A percentile compares a stretch with the other conserved stretches of the same genome.
Evolutionary conservation across 2,113 vertebrate species (phyloP).

Genomic region (Cichladusa arquata): DNA sequence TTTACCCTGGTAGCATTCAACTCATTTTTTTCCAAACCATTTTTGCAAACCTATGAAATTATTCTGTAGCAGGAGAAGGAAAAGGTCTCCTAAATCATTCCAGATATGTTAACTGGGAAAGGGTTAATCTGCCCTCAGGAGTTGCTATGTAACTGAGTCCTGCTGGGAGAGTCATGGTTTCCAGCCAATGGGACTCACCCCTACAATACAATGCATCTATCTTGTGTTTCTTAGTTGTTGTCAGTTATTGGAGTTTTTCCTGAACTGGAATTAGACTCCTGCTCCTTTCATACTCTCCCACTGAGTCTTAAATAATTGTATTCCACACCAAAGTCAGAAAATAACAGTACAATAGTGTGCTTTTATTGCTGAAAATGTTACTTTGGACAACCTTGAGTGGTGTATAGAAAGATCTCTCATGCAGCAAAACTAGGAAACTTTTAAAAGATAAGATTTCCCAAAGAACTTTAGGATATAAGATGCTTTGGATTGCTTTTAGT

Average conservation of each 20-base stretch:
- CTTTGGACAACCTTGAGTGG: background rate
- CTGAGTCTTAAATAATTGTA: constrained; percentile 39
- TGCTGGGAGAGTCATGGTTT: constrained; percentile 36
- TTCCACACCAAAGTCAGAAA: constrained; percentile 23
- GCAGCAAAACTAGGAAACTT: background rate
- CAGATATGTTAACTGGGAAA: background rate
- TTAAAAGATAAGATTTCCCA: background rate
- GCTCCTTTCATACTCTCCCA: constrained; percentile 27
- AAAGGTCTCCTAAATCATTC: background rate
- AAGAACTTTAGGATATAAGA: background rate
- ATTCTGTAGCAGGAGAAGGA: background rate
- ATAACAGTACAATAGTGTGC: background rate
- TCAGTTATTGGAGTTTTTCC: constrained; percentile 51
- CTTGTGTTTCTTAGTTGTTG: constrained; percentile 29
- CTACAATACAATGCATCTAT: constrained; percentile 44
- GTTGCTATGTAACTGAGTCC: constrained; percentile 50
- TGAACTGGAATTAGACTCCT: constrained; percentile 51
- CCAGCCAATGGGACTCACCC: constrained; percentile 19
- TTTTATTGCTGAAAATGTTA: background rate
- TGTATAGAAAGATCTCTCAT: background rate
- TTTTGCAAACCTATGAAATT: background rate
- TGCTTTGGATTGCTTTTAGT: background rate
- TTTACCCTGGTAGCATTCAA: background rate
- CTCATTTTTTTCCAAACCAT: background rate
- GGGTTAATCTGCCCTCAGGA: constrained; percentile 50